phyloP scores from a whole-genome alignment of 2,888 invertebrate species.

The Barypeithes pellucidus region DNA sequence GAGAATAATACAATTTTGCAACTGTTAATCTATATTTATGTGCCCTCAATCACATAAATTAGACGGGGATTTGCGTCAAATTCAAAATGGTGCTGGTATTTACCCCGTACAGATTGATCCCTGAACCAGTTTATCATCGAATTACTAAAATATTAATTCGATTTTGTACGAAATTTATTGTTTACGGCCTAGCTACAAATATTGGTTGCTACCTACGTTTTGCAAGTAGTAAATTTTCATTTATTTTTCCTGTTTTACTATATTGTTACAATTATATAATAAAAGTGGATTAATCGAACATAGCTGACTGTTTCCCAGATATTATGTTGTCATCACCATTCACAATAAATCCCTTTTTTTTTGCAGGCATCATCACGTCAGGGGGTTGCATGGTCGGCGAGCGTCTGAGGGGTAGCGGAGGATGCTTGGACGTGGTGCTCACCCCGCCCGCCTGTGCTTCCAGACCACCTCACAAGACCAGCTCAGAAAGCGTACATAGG shows the following conservation, averaged over 20 bases:
- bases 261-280: no score
- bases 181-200: no score
- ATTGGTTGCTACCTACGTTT: no score
- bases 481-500: constrained; percentile 71
- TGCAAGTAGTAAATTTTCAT: no score
- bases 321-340: neutral
- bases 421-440: constrained; percentile 71
- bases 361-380: constrained; percentile 69
- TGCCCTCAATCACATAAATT: constrained; percentile 1
- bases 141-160: neutral
- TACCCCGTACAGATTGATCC: constrained; percentile 3
- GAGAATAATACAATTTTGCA: neutral
- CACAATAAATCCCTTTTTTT: neutral
- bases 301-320: no score
- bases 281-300: no score
- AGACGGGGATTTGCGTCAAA: neutral
- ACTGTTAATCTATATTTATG: constrained; percentile 9
- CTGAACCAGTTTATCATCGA: neutral
- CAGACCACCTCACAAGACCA: constrained; percentile 69
- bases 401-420: constrained; percentile 73
- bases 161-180: neutral
- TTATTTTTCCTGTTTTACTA: no score
- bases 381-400: constrained; percentile 73
- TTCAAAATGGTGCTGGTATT: constrained; percentile 6
- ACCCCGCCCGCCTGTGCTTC: constrained; percentile 70